These are phyloP conservation scores for Heliconius hortense DNA, from an alignment of 2,888 invertebrate genomes.

Conservation along the genomic window DNA sequence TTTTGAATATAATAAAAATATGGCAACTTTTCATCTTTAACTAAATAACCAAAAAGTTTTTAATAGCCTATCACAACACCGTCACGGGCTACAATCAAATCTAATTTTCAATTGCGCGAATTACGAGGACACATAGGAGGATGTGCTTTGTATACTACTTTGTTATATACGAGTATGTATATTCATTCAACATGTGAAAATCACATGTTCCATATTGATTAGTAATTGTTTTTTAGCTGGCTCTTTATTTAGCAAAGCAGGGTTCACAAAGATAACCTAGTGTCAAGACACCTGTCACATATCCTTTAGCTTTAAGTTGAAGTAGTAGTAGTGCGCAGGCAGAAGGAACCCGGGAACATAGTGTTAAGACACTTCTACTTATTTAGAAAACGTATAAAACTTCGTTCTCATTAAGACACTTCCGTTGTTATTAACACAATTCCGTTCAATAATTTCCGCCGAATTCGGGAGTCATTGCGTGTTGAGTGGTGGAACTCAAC, in stretches of 20 bases:
- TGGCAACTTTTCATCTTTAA: background rate
- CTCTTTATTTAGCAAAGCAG: background rate
- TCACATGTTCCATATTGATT: background rate
- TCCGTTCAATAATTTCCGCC: too few species aligned
- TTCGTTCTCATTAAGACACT: too few species aligned
- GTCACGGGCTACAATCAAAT: slow-evolving; percentile 3
- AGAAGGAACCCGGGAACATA: too few species aligned
- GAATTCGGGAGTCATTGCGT: too few species aligned
- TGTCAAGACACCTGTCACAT: background rate
- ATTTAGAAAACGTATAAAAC: too few species aligned
- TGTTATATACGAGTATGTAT: background rate
- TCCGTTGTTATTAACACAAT: too few species aligned
- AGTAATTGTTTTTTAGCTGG: background rate
- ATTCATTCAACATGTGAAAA: background rate
- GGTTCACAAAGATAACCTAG: background rate
- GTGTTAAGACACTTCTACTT: too few species aligned
- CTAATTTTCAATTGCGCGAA: slow-evolving; percentile 10
- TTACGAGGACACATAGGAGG: slow-evolving; percentile 3
- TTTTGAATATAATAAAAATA: too few species aligned
- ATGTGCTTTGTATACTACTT: slow-evolving; percentile 21
- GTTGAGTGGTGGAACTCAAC: too few species aligned
- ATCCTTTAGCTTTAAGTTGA: too few species aligned
- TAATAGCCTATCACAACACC: background rate
- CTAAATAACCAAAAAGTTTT: background rate
- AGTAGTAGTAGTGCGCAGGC: too few species aligned